phyloP scores from a whole-genome alignment of 2,888 invertebrate genomes.

The Salpingus planirostris region DNA sequence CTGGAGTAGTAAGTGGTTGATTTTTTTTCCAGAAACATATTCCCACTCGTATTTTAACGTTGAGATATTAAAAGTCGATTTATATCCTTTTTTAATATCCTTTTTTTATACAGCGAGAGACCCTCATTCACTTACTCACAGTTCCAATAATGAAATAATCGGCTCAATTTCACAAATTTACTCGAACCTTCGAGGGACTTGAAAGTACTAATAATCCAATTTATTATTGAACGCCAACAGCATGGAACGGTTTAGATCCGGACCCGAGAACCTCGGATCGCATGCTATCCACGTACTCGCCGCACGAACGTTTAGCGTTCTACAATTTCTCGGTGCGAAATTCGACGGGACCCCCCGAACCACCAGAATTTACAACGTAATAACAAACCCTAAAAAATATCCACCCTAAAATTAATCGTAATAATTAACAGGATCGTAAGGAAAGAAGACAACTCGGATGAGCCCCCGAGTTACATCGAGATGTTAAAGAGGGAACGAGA shows the following conservation, averaged over 20 bases:
- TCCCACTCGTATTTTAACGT: conserved; percentile 17
- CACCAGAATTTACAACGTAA: conserved; percentile 27
- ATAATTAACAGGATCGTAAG: not conserved
- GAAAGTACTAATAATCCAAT: too few relatives aligned
- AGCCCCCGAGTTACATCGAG: conserved; percentile 42
- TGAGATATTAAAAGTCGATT: conserved; percentile 10
- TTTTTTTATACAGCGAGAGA: too few relatives aligned
- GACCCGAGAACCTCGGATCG: conserved; percentile 39
- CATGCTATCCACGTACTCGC: conserved; percentile 41
- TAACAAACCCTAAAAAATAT: not conserved
- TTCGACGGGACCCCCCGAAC: conserved; percentile 29
- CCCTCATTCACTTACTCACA: too few relatives aligned
- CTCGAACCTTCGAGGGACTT: too few relatives aligned
- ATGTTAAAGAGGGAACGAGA: conserved; percentile 48
- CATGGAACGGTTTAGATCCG: conserved; percentile 36
- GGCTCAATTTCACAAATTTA: too few relatives aligned
- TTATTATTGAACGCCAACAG: too few relatives aligned
- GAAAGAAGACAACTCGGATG: conserved; percentile 16
- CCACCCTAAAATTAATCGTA: too few relatives aligned
- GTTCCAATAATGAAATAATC: too few relatives aligned
- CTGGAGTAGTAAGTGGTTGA: conserved; percentile 9
- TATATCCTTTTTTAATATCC: conserved; percentile 32
- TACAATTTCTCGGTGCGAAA: conserved; percentile 45
- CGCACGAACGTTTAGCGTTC: conserved; percentile 49
- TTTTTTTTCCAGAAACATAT: conserved; percentile 32